phyloP scores from a whole-genome alignment of 2,113 vertebrate genomes.

The Pterocles gutturalis region DNA sequence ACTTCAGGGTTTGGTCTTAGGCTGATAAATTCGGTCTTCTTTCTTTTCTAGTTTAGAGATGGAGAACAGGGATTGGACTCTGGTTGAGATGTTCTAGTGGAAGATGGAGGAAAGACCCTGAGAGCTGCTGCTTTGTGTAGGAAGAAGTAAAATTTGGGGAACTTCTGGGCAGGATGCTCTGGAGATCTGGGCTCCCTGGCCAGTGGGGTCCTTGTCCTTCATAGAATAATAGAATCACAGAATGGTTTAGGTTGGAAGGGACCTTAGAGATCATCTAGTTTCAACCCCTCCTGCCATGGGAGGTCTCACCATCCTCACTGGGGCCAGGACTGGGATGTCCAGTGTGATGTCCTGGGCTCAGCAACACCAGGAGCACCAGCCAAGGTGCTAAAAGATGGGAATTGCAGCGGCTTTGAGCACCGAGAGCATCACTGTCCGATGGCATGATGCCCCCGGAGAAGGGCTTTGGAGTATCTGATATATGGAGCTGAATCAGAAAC shows the following conservation, averaged over 20 bases:
- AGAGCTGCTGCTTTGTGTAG: neutral
- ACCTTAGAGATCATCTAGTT: no score
- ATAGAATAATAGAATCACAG: no score
- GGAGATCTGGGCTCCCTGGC: neutral
- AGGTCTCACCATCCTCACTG: neutral
- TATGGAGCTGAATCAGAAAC: neutral
- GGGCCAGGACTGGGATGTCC: neutral
- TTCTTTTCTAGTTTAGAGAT: neutral
- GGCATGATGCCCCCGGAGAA: accelerated
- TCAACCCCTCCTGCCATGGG: no score
- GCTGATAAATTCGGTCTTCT: neutral
- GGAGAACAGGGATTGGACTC: neutral
- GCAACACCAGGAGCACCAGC: neutral
- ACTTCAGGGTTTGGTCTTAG: neutral
- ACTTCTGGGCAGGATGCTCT: neutral
- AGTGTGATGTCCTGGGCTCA: neutral
- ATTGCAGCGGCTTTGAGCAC: accelerated
- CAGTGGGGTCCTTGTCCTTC: neutral
- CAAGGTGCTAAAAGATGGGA: neutral
- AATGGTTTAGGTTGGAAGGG: no score
- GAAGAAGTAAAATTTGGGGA: neutral
- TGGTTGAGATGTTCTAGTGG: neutral
- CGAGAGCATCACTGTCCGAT: accelerated
- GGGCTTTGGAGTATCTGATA: neutral
- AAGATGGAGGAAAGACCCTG: neutral